Base-by-base conservation (phyloP, 2,113 vertebrate species). In the Copsychus sechellarum region DNA sequence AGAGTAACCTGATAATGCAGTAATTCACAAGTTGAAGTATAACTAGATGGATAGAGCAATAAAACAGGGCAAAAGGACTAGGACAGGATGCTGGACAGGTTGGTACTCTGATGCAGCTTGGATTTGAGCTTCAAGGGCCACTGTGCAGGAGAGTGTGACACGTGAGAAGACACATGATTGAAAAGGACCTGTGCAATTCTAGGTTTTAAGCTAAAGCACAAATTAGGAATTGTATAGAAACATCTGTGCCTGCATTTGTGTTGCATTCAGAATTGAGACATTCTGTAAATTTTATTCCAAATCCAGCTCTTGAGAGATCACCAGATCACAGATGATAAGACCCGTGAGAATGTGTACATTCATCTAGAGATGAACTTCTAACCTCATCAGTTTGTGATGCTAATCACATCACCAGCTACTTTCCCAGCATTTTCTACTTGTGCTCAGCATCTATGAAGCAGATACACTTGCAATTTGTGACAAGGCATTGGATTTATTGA, bases 171-270 rank as follows among this genome's bases (percentile, higher is more conserved):
- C n/a, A 51, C 54, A 31, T 83, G 81, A 92, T 94, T 86, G 43
- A 22, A 36, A 62, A 18, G 50, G 72, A 95, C 86, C 90, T 93
- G 67, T 67, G 38, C 79, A 88, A 81, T 95, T 88, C 67, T 88
- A 57, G 18, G 40, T 67, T 96, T 81, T 78, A 81, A 74, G 43
- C 56, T 93, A 66, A 77, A 48, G 72, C 17, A 19, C 51, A 86
- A 90, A 90, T 86, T 94, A 86, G 67, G 71, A 90, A 78, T 90
- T 94, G 76, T 93, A 67, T 94, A 29, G 72, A 65, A 92, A 94
- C 88, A 89, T 93, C 90, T 96, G 92, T 71, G 67, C 67, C 50
- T 62, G 43, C 69, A 21, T 92, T 90, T 45, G 85, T 86, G 76
- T 34, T 86, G 88, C 81, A 82, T 95, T 88, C 17, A 2, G 38